phyloP scores from a whole-genome alignment of 2,113 vertebrate species.

The Cryptomyrus ogoouensis region DNA sequence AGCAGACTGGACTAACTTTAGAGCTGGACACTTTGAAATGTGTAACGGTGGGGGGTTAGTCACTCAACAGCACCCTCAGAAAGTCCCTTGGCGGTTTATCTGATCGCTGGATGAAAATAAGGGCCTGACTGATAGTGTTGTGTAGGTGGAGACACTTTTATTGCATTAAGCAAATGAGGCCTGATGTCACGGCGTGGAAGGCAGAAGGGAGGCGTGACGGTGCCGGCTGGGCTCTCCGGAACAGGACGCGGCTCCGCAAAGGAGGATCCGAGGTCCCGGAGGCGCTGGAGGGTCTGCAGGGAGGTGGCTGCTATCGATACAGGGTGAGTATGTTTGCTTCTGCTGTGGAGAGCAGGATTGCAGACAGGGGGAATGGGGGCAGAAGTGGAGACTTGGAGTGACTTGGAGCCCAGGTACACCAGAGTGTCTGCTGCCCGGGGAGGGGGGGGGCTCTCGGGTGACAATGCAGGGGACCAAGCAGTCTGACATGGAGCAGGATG shows the following conservation, averaged over 20 bases:
- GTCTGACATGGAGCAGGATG: not conserved
- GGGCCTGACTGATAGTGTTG: not conserved
- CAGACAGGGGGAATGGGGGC: not conserved
- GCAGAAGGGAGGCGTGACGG: not conserved
- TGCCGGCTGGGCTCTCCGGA: constrained; percentile 12
- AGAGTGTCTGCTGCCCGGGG: not conserved
- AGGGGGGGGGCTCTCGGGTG: too few species aligned
- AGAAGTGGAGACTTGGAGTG: not conserved
- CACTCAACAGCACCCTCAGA: not conserved
- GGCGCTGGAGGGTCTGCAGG: not conserved
- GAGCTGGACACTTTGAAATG: not conserved
- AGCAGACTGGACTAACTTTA: not conserved
- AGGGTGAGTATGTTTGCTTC: not conserved
- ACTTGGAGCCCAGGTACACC: not conserved
- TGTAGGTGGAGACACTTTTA: constrained; percentile 34
- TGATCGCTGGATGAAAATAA: not conserved
- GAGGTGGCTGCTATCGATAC: constrained; percentile 9
- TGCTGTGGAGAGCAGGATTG: not conserved
- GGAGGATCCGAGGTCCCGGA: constrained; percentile 20
- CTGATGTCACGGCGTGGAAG: constrained; percentile 45
- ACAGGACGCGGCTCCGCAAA: constrained; percentile 14
- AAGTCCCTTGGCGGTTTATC: not conserved
- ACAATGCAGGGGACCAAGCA: not conserved
- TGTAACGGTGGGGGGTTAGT: not conserved
- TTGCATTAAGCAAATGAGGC: constrained; percentile 61